Base-by-base conservation (phyloP, 2,113 vertebrate species). In the Scopus umbretta region DNA sequence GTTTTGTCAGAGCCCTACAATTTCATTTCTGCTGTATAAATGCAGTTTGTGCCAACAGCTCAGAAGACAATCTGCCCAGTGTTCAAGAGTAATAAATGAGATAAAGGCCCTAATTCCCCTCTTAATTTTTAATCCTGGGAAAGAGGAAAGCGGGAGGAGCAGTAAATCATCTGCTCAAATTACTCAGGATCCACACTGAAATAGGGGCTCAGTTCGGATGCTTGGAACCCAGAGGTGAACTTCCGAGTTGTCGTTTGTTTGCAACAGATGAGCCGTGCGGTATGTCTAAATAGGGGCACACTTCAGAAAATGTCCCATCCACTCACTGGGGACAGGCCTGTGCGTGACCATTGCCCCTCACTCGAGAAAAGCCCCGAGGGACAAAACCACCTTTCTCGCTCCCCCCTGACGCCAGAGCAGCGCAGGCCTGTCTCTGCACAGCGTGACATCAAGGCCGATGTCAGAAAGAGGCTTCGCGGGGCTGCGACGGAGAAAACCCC, bases 181-280 rank as follows among this genome's bases (percentile, higher is more conserved):
- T 26, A 20, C 5, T 7, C 21, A 38, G 73, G 43, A 63, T 55
- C 12, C 52, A 21, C 47, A 10, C 7, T 59, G 52, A 53, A 74
- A 42, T 0, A 40, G 5, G 7, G 21, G 13, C 30, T 75, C 36
- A 0, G 3, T 32, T 58, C 30, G 23, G 38, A 8, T 43, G 42
- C 43, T 58, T 47, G 1, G 4, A 17, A 43, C 15, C 14, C 32
- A 8, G 29, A 1, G 5, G 9, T 78, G 58, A 63, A 42, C 12
- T n/a, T 42, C 23, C 14, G 27, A 63, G 21, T 6, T 36, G 61
- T 62, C 4, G 16, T 15, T 52, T 34, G 7, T 30, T 58, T 67
- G 42, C 1, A 4, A 8, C 50, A 58, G 63, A 47, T 74, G 32
- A 87, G n/a, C 38, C 9, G 0, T 3, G 11, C 0, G 0, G 9